Percentiles rank a stretch among this genome's conserved stretches.
phyloP scores from a whole-genome alignment of 2,113 vertebrate genomes.

The Sardina pilchardus region DNA sequence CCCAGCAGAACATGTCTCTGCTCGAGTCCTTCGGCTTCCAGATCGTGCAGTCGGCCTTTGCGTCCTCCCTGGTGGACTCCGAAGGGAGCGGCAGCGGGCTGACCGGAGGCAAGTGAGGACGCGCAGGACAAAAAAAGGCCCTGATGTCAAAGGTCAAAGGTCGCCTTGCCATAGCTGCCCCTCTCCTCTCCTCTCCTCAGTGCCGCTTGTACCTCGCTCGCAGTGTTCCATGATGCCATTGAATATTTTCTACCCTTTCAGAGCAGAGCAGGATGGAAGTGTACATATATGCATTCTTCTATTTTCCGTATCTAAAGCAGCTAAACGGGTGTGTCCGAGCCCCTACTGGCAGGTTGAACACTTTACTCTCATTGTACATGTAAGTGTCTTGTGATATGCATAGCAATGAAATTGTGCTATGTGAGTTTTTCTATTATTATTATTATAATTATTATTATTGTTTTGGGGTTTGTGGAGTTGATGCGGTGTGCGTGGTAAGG shows the following conservation, averaged over 20 bases:
- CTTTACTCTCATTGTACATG: constrained; percentile 9
- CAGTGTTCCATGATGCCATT: constrained; percentile 12
- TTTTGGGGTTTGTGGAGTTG: constrained; percentile 16
- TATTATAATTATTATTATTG: constrained; percentile 46
- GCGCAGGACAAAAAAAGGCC: not conserved
- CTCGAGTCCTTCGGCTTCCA: constrained; percentile 98
- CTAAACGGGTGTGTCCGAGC: not conserved
- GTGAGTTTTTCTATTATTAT: constrained; percentile 51
- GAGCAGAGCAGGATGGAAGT: constrained; percentile 37
- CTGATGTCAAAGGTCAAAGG: not conserved
- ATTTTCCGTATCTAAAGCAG: constrained; percentile 20
- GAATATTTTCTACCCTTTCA: constrained; percentile 58
- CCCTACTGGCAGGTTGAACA: not conserved
- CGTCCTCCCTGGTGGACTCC: constrained; percentile 91
- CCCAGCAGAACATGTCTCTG: constrained; percentile 99
- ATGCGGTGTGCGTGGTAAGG: not conserved
- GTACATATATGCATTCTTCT: constrained; percentile 39
- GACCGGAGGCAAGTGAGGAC: constrained; percentile 78
- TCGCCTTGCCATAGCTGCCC: not conserved
- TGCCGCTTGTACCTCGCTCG: not conserved
- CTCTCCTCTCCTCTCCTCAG: not conserved
- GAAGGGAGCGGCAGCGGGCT: constrained; percentile 90
- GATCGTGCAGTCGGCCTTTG: constrained; percentile 98
- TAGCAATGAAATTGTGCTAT: constrained; percentile 17
- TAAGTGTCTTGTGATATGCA: constrained; percentile 11